Evolutionary conservation across 2,797 vertebrate genomes (phyloP), one percentile per base, ranked within the genome.

Genomic region (Scleropages formosus): DNA sequence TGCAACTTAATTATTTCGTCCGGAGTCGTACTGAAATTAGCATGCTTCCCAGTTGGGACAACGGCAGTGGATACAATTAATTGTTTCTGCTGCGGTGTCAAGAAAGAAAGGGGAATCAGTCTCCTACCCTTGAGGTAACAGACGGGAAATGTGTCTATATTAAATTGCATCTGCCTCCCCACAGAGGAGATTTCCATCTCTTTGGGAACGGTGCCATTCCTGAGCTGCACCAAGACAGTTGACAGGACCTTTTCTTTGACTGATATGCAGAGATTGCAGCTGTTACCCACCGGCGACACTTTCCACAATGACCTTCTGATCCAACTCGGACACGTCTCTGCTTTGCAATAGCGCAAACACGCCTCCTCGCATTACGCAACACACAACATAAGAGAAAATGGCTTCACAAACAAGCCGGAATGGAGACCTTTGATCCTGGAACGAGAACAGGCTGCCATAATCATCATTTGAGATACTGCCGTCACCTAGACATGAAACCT

Each of bases 281-380:
- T 64, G 53, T 80, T 69, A 75, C 70, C 31, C 9, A 59, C 53
- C 22, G 74, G 66, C 56, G 61, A 72, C 65, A 76, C 74, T 72
- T 80, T 77, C 78, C 75, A 73, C 46, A 63, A n/a, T 78, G 79
- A 80, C 79, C 75, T 83, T 82, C 74, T 76, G 75, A 73, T 75
- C 74, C 66, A 66, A 76, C 63, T 46, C 75, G 53, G 63, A n/a
- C 74, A 75, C 74, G 79, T 79, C 79, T 84, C 80, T 82, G 39
- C 49, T 56, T 72, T 73, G 31, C 6, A 31, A 31, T 39, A 31
- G 31, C 31, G 6, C 6, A 39, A 39, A 39, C 31, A 39, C 2
- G 31, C 31, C 31, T 39, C 31, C 39, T 2, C 2, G 39, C 31
- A 39, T 78, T 78, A 79, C 67, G 68, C 74, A 58, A 56, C 66